Base-by-base conservation (phyloP, 2,797 vertebrate genomes). In the Myotis daubentonii region DNA sequence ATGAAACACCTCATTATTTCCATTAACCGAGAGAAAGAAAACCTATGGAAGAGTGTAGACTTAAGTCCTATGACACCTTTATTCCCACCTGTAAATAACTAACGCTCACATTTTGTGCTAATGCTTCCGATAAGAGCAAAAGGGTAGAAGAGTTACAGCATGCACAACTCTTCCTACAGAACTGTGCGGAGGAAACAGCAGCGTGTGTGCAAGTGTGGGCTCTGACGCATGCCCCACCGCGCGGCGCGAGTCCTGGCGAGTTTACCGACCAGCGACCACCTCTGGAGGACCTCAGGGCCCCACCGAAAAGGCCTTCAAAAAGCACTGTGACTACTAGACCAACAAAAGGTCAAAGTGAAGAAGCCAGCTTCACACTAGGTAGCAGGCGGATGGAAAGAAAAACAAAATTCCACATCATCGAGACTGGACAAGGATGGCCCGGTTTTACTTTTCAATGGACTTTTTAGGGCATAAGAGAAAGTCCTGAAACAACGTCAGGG, bases 291-390 rank as follows among this genome's bases (percentile, higher is more conserved):
- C 53, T 75, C 83, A 57, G 60, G 25, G 20, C 38, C 68, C 47
- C n/a, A 44, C 57, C 53, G n/a, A 23, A 84, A 94, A 22, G 13
- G 16, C 47, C 74, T 80, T 68, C 53, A 81, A 81, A 44, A 68
- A 81, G 20, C 70, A 53, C 51, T n/a, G n/a, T n/a, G n/a, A n/a
- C n/a, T n/a, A n/a, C n/a, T 1, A 41, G 75, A 71, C 17, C 57
- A 89, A 86, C 78, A 53, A 38, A 89, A 79, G 65, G 75, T 44
- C 79, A 82, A 91, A 94, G 76, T 11, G 33, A 51, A 68, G 30
- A 33, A 38, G 28, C 30, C 3, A 68, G 17, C 10, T 75, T 62
- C 62, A 65, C 49, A 60, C 12, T 4, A 25, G 16, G 41, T 23
- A 70, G 53, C 44, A 44, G 30, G 36, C 55, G 33, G 19, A 87